A percentile compares a stretch with the other conserved stretches of the same genome.
Evolutionary conservation across 2,113 vertebrate species (phyloP).

Genomic region (Rafetus swinhoei): DNA sequence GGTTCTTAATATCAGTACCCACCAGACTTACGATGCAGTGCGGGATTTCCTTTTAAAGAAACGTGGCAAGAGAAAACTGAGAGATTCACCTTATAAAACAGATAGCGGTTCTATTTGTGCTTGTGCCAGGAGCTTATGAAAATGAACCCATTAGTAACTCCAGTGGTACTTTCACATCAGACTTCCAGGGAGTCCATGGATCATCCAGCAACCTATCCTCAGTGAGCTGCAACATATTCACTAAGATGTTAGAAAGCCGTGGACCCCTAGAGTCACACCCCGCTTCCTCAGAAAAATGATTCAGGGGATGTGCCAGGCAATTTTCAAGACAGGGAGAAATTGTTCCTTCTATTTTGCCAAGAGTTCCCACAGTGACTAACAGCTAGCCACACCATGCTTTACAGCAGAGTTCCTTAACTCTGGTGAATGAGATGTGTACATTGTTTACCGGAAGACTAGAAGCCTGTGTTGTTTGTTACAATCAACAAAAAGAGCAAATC

Average conservation of each 20-base stretch:
- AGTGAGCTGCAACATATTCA: not conserved
- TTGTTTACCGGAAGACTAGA: conserved; percentile 7
- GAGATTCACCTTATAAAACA: conserved; percentile 37
- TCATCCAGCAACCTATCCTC: not conserved
- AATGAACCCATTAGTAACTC: conserved; percentile 1
- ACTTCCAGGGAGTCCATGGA: conserved; percentile 33
- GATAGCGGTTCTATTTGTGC: conserved; percentile 31
- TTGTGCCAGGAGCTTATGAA: conserved; percentile 12
- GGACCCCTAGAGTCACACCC: not conserved
- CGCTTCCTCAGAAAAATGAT: not conserved
- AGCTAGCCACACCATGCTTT: rapidly evolving
- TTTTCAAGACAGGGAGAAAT: not conserved
- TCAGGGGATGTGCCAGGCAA: not conserved
- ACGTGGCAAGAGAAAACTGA: not conserved
- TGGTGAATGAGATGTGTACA: not conserved
- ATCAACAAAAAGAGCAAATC: conserved; percentile 22
- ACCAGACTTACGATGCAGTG: not conserved
- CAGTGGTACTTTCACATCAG: conserved; percentile 27
- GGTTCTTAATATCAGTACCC: not conserved
- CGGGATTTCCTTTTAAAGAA: not conserved
- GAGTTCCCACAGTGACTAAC: not conserved
- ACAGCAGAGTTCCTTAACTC: not conserved
- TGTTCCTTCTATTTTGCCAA: not conserved
- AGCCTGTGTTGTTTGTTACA: not conserved
- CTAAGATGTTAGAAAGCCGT: not conserved